Evolutionary conservation across 2,888 invertebrate species (phyloP).

Genomic region (Brassicogethes aeneus): DNA sequence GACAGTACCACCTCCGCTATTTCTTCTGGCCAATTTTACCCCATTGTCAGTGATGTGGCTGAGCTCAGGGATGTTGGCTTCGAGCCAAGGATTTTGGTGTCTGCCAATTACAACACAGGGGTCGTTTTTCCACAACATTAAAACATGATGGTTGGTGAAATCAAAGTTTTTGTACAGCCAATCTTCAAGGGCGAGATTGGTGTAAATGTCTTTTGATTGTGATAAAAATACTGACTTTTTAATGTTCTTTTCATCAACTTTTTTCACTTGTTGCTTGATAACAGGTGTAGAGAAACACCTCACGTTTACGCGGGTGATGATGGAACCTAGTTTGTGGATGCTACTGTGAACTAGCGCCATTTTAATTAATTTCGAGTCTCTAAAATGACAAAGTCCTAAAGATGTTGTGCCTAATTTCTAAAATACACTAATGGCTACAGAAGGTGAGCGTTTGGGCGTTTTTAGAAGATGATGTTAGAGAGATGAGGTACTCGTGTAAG

Average conservation of each 20-base stretch:
- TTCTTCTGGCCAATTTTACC: slow-evolving; percentile 75
- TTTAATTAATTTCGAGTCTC: too few relatives aligned
- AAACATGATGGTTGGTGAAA: slow-evolving; percentile 71
- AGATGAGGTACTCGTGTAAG: slow-evolving; percentile 79
- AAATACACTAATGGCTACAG: slow-evolving; percentile 18
- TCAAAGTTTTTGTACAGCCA: slow-evolving; percentile 89
- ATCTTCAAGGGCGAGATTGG: slow-evolving; percentile 92
- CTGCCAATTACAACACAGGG: slow-evolving; percentile 94
- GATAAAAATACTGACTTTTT: slow-evolving; percentile 87
- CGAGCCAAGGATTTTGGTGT: slow-evolving; percentile 95
- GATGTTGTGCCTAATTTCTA: slow-evolving; percentile 22
- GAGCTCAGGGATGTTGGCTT: slow-evolving; percentile 69
- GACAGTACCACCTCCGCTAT: slow-evolving; percentile 94
- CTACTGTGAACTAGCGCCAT: slow-evolving; percentile 33
- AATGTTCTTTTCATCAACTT: slow-evolving; percentile 39
- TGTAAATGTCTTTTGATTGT: slow-evolving; percentile 80
- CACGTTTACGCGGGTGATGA: slow-evolving; percentile 18
- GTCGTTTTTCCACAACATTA: slow-evolving; percentile 88
- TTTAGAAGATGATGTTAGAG: slow-evolving; percentile 67
- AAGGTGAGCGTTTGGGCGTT: slow-evolving; percentile 38
- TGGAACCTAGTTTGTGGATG: slow-evolving; percentile 19
- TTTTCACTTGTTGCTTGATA: slow-evolving; percentile 3
- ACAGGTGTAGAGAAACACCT: slow-evolving; percentile 18
- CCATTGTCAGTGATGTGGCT: slow-evolving; percentile 45
- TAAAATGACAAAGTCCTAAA: slow-evolving; percentile 15